Base-by-base conservation (phyloP, 2,797 vertebrate genomes). In the Coregonus suidteri region DNA sequence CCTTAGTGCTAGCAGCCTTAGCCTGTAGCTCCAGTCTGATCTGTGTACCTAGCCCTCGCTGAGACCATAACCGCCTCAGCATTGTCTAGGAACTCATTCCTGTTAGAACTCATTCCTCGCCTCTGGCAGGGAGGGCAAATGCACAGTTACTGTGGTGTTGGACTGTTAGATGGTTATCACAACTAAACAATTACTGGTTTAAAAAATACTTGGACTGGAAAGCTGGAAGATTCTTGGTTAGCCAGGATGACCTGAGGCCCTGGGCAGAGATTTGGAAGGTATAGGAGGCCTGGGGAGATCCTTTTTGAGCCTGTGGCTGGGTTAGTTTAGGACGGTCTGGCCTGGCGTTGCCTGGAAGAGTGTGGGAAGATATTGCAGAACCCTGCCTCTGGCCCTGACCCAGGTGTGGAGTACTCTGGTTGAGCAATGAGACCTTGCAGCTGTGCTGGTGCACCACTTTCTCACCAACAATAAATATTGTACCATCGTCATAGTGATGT, bases 1-100 rank as follows among this genome's bases (percentile, higher is more conserved):
- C 79, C 30, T 53, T 75, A 76, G 84, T 65, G 84, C 83, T 85
- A 78, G 84, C 75, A 74, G 65, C 16, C 74, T 75, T 59, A 75
- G 73, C 69, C 37, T 73, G 80, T 68, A 16, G 66, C 31, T 68
- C 51, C 51, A 54, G 14, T 30, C 71, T 54, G 71, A 54, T 31
- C 15, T n/a, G 71, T 73, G 71, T 35, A 59, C 47, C 16, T 30
- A 73, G 52, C 68, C 16, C n/a, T 47, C 3, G 18, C 37, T 41
- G 18, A 34, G 31, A 67, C 65, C 54, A 16, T 11, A 11, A 14
- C 62, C 1, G 62, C 20, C 35, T 72, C 25, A 0, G 41, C n/a
- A 14, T 72, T 72, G 25, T 31, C 70, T 2, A 30, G 15, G 51
- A 30, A 31, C 31, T 25, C 25, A 37, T 20, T 20, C 9, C 30